Base-by-base conservation (phyloP, 2,888 invertebrate species). In the Theodoxus fluviatilis region DNA sequence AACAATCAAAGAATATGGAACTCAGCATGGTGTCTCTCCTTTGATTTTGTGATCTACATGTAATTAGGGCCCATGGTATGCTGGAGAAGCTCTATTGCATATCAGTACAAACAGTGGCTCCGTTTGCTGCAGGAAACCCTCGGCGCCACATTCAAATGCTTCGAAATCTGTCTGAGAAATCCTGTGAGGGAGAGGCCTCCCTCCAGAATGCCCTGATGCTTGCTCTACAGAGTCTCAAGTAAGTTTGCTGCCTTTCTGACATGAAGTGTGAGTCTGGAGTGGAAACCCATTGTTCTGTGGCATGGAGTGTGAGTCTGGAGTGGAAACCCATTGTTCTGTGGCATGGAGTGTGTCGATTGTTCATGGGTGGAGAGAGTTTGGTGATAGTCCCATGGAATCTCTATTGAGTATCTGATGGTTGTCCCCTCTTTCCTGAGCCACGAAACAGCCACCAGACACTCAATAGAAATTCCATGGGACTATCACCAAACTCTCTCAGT, bases 141-240 rank as follows among this genome's bases (percentile, higher is more conserved):
- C 83, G 87, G 69, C 80, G 86, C 18, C 87, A 89, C 70, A 84
- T 88, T 63, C 83, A 82, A n/a, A 81, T 85, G 2, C 75, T 90
- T 33, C 84, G 86, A 72, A 85, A 86, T 70, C 69, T 89, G 40
- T 89, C 90, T 68, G 92, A 92, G 78, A 89, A 92, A 28, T 84
- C 90, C 15, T 91, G 97, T 75, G 90, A 90, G 57, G 98, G 98
- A 0, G 98, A 99, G 88, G 97, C 98, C 0, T 98, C 98, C 0
- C 87, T 99, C 67, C 98, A 99, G 89, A 99, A 99, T 86, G 94
- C 96, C 0, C 88, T 99, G 68, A 96, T 98, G 84, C 88, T 96
- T 78, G 96, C 97, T 0, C 88, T 93, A 15, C 91, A 94, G 79
- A 93, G 94, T 0, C 90, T 99, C 15, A 93, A 92, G 89, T 89